These are phyloP conservation scores for Poecilobothrus nobilitatus DNA, from an alignment of 2,888 invertebrate species.

Conservation along the genomic window DNA sequence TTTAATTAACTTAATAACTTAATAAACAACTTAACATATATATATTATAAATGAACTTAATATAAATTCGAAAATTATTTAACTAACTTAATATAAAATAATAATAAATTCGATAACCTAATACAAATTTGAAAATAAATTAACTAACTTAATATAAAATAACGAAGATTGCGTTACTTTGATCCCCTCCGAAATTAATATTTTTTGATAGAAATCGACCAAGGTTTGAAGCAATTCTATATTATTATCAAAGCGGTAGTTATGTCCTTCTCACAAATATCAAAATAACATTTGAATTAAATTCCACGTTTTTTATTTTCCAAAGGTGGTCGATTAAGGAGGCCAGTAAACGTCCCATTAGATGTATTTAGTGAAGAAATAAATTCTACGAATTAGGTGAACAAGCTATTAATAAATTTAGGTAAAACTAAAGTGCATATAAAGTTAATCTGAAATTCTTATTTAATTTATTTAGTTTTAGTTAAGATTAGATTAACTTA, in stretches of 20 bases:
- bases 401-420: constrained; percentile 93
- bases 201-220: constrained; percentile 98
- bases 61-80: too few relatives aligned
- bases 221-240: constrained; percentile 98
- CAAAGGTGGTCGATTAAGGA: constrained; percentile 72
- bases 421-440: constrained; percentile 60
- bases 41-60: too few relatives aligned
- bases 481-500: too few relatives aligned
- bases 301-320: constrained; percentile 17
- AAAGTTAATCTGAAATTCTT: too few relatives aligned
- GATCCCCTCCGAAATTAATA: constrained; percentile 98
- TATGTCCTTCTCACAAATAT: constrained; percentile 4
- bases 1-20: too few relatives aligned
- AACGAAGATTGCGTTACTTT: constrained; percentile 92
- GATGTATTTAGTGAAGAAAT: constrained; percentile 99
- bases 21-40: too few relatives aligned
- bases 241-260: constrained; percentile 93
- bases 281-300: constrained; percentile 1
- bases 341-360: constrained; percentile 97
- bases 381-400: constrained; percentile 99
- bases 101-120: too few relatives aligned
- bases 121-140: too few relatives aligned
- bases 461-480: too few relatives aligned
- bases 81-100: too few relatives aligned
- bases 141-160: too few relatives aligned